phyloP scores from a whole-genome alignment of 2,888 invertebrate genomes.

The Hydriomena furcata region DNA sequence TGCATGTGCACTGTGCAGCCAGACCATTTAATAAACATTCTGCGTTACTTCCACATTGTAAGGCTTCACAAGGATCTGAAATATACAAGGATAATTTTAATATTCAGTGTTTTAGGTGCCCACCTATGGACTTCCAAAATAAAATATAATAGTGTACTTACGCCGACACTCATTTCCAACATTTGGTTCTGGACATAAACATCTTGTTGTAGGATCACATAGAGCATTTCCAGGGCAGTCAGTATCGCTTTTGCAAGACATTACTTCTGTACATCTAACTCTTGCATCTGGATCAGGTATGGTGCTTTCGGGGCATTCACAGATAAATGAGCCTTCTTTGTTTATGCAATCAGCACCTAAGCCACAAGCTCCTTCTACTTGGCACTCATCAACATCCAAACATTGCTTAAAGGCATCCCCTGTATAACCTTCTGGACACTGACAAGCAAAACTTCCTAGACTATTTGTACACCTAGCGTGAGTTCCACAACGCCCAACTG shows the following conservation, averaged over 20 bases:
- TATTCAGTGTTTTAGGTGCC: neutral
- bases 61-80: constrained; percentile 94
- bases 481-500: constrained; percentile 92
- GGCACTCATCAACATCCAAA: constrained; percentile 93
- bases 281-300: constrained; percentile 93
- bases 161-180: constrained; percentile 96
- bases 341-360: constrained; percentile 92
- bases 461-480: constrained; percentile 92
- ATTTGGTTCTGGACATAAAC: constrained; percentile 95
- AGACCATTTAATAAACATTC: constrained; percentile 94
- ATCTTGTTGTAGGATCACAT: constrained; percentile 90
- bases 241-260: constrained; percentile 88
- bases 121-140: too few species aligned
- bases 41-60: constrained; percentile 93
- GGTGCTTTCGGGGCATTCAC: constrained; percentile 92
- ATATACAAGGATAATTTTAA: constrained; percentile 31
- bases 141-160: constrained; percentile 75
- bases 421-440: constrained; percentile 92
- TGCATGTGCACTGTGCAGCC: constrained; percentile 92
- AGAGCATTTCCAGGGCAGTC: constrained; percentile 96
- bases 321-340: constrained; percentile 89
- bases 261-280: constrained; percentile 91
- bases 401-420: constrained; percentile 93
- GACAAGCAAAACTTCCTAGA: constrained; percentile 91
- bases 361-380: constrained; percentile 88